Evolutionary conservation across 2,113 vertebrate genomes (phyloP).

Genomic region (Pica pica): DNA sequence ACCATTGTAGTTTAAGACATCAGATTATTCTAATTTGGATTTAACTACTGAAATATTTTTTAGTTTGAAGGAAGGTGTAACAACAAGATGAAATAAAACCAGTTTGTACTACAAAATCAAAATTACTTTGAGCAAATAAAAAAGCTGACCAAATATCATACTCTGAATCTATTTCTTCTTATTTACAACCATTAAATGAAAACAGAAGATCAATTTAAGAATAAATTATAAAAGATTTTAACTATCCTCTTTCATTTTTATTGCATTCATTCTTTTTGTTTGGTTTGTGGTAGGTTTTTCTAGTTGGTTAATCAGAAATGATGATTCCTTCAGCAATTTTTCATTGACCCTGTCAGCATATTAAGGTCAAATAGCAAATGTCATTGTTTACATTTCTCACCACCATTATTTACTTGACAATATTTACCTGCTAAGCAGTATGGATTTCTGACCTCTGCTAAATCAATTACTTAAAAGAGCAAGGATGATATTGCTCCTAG

Average conservation of each 20-base stretch:
- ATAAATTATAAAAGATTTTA: background rate
- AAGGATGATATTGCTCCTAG: background rate
- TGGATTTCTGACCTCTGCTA: background rate
- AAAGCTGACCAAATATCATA: background rate
- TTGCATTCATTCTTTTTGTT: background rate
- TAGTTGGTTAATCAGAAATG: background rate
- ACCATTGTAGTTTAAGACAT: too few species aligned
- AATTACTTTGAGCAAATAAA: background rate
- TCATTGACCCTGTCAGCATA: background rate
- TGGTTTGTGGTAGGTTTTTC: background rate
- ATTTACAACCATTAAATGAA: background rate
- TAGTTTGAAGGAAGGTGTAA: background rate
- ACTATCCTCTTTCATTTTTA: background rate
- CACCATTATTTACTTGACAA: background rate
- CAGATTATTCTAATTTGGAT: background rate
- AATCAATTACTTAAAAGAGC: background rate
- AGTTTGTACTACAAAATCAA: background rate
- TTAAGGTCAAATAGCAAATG: conserved; percentile 22
- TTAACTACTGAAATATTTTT: background rate
- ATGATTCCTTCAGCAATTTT: background rate
- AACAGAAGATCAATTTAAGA: background rate
- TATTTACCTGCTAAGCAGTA: background rate
- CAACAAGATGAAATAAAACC: background rate
- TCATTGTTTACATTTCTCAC: conserved; percentile 3
- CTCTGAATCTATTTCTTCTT: background rate